Conservation (phyloP, 2,113 vertebrate genomes). For the Austrofundulus limnaeus region DNA sequence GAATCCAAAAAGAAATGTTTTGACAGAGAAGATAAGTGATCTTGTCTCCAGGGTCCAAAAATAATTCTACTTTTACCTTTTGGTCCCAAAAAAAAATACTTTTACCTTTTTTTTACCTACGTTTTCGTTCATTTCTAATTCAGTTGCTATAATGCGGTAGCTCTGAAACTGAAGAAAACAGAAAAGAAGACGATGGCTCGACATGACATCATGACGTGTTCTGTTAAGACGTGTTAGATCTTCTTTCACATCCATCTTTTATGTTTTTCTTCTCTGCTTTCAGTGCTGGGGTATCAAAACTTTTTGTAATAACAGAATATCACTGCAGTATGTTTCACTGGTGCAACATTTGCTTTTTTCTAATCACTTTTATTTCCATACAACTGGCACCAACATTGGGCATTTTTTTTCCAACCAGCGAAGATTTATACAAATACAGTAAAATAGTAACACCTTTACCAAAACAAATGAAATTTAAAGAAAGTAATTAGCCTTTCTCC, state of each 20-base stretch:
- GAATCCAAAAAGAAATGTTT: neutral
- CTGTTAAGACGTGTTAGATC: neutral
- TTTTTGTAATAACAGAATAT: neutral
- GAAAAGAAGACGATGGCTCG: neutral
- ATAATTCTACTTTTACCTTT: neutral
- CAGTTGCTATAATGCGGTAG: neutral
- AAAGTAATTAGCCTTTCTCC: constrained; percentile 28
- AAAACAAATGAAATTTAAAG: constrained; percentile 38
- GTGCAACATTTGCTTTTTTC: constrained; percentile 13
- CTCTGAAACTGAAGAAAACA: neutral
- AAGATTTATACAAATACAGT: constrained; percentile 29
- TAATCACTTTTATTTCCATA: constrained; percentile 37
- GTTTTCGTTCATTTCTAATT: neutral
- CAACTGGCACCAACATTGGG: constrained; percentile 22
- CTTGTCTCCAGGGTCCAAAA: neutral
- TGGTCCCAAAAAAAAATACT: too few species aligned
- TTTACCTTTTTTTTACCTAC: neutral
- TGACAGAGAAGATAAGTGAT: neutral
- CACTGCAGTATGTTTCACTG: neutral
- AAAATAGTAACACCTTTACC: constrained; percentile 42
- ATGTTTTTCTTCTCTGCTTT: constrained; percentile 15
- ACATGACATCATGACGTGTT: neutral
- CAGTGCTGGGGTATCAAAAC: neutral
- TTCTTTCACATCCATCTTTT: constrained; percentile 2
- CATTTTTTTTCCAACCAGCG: too few species aligned